Evolutionary conservation across 2,113 vertebrate species (phyloP).

Genomic region (Polyodon spathula): DNA sequence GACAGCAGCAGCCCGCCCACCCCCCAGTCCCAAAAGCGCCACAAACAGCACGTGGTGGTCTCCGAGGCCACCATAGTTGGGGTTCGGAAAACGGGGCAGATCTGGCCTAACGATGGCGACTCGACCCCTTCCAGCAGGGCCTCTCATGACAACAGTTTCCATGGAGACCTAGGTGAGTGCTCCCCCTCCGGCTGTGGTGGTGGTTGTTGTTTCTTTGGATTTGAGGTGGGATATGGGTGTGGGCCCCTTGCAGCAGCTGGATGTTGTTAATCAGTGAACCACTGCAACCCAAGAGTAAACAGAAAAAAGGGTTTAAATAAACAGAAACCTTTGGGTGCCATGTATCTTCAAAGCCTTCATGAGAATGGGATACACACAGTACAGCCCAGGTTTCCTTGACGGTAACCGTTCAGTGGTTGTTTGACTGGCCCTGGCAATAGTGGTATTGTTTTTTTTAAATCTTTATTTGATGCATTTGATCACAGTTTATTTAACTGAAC

Average conservation of each 20-base stretch:
- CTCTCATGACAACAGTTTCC: constrained; percentile 74
- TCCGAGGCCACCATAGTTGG: constrained; percentile 86
- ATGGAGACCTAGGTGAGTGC: constrained; percentile 79
- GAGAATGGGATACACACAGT: no score
- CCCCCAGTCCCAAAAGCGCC: constrained; percentile 86
- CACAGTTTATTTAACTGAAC: no score
- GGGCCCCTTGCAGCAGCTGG: background rate
- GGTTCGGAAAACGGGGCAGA: constrained; percentile 84
- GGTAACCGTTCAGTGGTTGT: no score
- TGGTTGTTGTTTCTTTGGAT: constrained; percentile 8
- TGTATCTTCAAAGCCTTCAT: background rate
- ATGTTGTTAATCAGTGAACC: background rate
- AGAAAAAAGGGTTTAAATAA: no score
- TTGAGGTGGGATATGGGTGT: background rate
- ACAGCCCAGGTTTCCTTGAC: no score
- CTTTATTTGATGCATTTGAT: no score
- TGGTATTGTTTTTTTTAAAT: no score
- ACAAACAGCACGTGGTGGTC: constrained; percentile 74
- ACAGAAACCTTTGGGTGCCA: no score
- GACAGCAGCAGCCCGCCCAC: constrained; percentile 95
- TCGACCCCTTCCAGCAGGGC: constrained; percentile 52
- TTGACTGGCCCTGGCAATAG: no score
- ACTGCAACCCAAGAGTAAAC: no score
- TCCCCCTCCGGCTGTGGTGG: constrained; percentile 15
- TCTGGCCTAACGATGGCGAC: constrained; percentile 83